Percentiles rank a stretch among this genome's conserved stretches.
These are phyloP conservation scores for Andrena cerasifolii DNA, from an alignment of 1,140 invertebrate genomes.

Conservation along the genomic window DNA sequence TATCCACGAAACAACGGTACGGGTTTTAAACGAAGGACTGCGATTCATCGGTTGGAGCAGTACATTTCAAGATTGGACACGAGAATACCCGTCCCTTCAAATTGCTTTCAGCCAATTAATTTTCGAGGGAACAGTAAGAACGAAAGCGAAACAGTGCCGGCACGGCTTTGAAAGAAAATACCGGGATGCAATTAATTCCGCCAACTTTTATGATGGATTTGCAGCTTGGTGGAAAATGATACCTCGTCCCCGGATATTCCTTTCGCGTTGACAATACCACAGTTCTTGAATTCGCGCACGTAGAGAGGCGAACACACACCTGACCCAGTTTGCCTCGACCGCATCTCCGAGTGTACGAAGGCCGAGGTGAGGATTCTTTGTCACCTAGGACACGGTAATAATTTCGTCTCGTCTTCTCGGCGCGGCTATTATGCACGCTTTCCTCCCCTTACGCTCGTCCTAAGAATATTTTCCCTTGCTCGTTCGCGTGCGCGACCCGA, in stretches of 20 bases:
- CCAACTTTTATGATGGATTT: slow-evolving; percentile 18
- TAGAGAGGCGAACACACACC: neutral
- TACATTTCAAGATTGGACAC: neutral
- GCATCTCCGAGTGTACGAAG: slow-evolving; percentile 34
- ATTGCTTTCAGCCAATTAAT: neutral
- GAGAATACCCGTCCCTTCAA: neutral
- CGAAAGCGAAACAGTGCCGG: no score
- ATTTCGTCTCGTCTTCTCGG: slow-evolving; percentile 43
- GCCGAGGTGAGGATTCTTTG: slow-evolving; percentile 54
- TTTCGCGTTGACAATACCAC: slow-evolving; percentile 29
- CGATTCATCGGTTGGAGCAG: neutral
- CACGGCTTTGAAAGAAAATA: neutral
- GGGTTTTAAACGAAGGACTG: no score
- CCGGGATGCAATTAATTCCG: slow-evolving; percentile 28
- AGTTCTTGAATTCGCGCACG: slow-evolving; percentile 21
- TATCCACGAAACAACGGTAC: no score
- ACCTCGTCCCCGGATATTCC: slow-evolving; percentile 20
- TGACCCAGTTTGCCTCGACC: slow-evolving; percentile 51
- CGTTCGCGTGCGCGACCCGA: neutral
- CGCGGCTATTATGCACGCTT: slow-evolving; percentile 24
- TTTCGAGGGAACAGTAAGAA: neutral
- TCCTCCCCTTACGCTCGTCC: slow-evolving; percentile 4
- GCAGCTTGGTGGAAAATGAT: slow-evolving; percentile 28
- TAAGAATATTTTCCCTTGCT: slow-evolving; percentile 14
- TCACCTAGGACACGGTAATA: slow-evolving; percentile 48